Evolutionary conservation across 2,113 vertebrate species (phyloP).

Genomic region (Channa argus): DNA sequence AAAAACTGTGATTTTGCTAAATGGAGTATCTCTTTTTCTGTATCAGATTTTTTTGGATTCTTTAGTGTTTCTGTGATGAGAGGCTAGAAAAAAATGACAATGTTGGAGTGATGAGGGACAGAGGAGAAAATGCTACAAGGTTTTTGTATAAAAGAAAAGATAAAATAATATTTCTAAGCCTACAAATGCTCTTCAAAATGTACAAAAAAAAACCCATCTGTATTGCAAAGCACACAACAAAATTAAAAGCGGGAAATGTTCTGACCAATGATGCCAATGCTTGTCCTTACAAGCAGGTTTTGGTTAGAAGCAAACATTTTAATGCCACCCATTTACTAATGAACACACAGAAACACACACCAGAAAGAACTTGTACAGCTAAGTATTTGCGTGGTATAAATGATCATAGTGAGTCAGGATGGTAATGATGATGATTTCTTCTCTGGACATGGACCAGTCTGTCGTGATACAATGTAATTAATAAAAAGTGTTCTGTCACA

Average conservation of each 20-base stretch:
- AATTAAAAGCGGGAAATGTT: constrained; percentile 58
- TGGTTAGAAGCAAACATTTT: constrained; percentile 8
- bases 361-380: constrained; percentile 52
- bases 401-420: constrained; percentile 54
- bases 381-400: constrained; percentile 43
- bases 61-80: too few relatives aligned
- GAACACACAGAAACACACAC: constrained; percentile 27
- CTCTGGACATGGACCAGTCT: constrained; percentile 90
- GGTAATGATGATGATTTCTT: constrained; percentile 77
- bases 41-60: too few relatives aligned
- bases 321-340: constrained; percentile 26
- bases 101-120: too few relatives aligned
- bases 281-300: constrained; percentile 39
- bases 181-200: constrained; percentile 36
- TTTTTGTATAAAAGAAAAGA: constrained; percentile 28
- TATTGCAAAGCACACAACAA: constrained; percentile 59
- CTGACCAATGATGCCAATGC: constrained; percentile 27
- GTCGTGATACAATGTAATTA: constrained; percentile 96
- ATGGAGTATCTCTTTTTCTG: too few relatives aligned
- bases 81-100: too few relatives aligned
- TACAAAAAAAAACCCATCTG: constrained; percentile 34
- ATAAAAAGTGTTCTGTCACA: constrained; percentile 93
- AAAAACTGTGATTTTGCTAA: constrained; percentile 25
- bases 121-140: too few relatives aligned
- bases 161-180: constrained; percentile 33